phyloP scores from a whole-genome alignment of 2,113 vertebrate genomes.

The Narcine bancroftii region DNA sequence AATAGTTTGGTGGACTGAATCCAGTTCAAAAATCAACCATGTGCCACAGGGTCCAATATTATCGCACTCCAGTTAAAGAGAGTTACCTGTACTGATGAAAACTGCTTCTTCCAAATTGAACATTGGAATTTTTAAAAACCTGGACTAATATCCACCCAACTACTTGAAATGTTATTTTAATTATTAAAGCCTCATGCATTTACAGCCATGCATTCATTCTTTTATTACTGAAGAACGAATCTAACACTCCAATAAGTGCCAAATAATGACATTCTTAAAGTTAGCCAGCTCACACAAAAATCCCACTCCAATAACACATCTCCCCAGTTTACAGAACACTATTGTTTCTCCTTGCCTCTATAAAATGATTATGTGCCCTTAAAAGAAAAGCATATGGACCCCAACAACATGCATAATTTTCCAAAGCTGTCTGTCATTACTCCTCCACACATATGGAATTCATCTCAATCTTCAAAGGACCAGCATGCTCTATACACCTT shows the following conservation, averaged over 20 bases:
- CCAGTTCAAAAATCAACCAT: too few relatives aligned
- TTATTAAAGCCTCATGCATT: neutral
- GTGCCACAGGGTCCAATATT: too few relatives aligned
- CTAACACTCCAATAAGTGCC: neutral
- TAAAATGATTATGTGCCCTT: neutral
- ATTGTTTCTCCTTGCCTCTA: too few relatives aligned
- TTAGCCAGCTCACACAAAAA: neutral
- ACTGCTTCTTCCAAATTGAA: too few relatives aligned
- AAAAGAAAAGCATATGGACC: neutral
- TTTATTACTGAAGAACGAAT: neutral
- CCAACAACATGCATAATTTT: neutral
- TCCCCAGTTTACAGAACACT: neutral
- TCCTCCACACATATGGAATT: slow-evolving; percentile 39
- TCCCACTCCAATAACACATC: neutral
- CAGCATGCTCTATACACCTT: slow-evolving; percentile 13
- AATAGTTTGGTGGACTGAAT: too few relatives aligned
- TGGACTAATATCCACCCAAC: neutral
- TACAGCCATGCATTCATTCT: neutral
- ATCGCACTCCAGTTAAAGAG: too few relatives aligned
- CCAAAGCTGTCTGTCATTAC: slow-evolving; percentile 12
- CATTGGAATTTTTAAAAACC: too few relatives aligned
- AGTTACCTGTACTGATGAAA: too few relatives aligned
- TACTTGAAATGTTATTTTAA: neutral
- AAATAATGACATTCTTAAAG: neutral
- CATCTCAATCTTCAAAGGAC: slow-evolving; percentile 42